Percentiles rank a stretch among this genome's conserved stretches.
Conservation (phyloP, 2,113 vertebrate species). For the Vicugna pacos region DNA sequence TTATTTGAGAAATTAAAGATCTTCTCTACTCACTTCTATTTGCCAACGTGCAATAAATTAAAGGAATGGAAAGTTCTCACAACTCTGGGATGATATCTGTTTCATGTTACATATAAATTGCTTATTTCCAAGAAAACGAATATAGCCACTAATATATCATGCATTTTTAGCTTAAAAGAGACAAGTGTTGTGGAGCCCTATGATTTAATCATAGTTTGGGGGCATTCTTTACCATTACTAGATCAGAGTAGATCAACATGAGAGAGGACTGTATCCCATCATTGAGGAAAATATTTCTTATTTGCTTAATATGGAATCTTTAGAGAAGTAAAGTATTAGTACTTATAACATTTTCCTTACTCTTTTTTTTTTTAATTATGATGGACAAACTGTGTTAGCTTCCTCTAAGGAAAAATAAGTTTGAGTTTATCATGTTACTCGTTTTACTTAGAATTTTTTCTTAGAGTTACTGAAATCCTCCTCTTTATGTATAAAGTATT, state of each 20-base stretch:
- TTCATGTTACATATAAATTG: neutral
- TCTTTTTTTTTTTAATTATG: neutral
- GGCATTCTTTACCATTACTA: neutral
- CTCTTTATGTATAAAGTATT: neutral
- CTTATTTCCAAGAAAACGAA: neutral
- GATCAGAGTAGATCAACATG: neutral
- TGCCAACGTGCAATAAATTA: slow-evolving; percentile 36
- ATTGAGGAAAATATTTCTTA: neutral
- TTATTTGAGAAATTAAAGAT: slow-evolving; percentile 26
- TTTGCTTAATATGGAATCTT: neutral
- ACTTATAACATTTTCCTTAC: neutral
- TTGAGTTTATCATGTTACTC: neutral
- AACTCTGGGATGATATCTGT: neutral
- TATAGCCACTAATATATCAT: neutral
- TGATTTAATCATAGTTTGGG: neutral
- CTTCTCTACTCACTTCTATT: slow-evolving; percentile 24
- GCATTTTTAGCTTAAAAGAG: neutral
- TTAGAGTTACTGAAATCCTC: neutral
- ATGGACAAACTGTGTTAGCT: neutral
- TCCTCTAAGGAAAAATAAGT: neutral
- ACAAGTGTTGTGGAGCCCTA: neutral
- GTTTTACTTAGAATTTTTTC: slow-evolving; percentile 32
- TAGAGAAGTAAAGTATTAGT: neutral
- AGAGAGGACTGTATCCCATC: neutral
- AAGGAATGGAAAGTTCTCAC: neutral